phyloP scores from a whole-genome alignment of 2,888 invertebrate species.

The Leucoptera coffeella region DNA sequence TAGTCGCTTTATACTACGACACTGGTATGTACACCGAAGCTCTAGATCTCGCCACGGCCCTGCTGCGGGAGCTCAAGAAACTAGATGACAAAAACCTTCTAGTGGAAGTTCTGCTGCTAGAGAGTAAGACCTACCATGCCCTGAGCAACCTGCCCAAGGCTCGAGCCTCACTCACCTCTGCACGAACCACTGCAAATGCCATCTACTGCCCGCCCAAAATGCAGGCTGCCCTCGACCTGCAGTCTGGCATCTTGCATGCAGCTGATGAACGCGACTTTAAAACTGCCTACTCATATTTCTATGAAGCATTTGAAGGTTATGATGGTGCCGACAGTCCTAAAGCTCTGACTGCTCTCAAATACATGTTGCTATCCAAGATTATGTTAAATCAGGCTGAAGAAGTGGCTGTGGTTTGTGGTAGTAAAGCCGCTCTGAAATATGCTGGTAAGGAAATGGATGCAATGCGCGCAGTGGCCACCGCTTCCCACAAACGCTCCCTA shows the following conservation, averaged over 20 bases:
- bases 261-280: conserved; percentile 99
- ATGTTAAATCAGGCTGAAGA: conserved; percentile 97
- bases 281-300: conserved; percentile 99
- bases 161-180: conserved; percentile 93
- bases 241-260: conserved; percentile 97
- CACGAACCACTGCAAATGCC: conserved; percentile 98
- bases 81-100: conserved; percentile 97
- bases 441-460: conserved; percentile 94
- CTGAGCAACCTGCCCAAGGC: conserved; percentile 95
- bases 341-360: conserved; percentile 93
- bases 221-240: conserved; percentile 94
- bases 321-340: conserved; percentile 90
- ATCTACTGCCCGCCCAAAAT: conserved; percentile 99
- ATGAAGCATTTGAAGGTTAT: conserved; percentile 98
- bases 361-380: conserved; percentile 98
- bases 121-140: conserved; percentile 98
- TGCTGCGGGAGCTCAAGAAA: conserved; percentile 95
- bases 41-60: conserved; percentile 72
- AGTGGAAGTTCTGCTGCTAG: conserved; percentile 95
- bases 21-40: conserved; percentile 87
- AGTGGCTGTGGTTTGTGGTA: conserved; percentile 90
- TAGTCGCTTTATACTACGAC: conserved; percentile 92
- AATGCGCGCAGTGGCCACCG: conserved; percentile 94
- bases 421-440: conserved; percentile 95
- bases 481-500: conserved; percentile 93